These are phyloP conservation scores for Clostera curtula DNA, from an alignment of 2,888 invertebrate genomes.

Conservation along the genomic window DNA sequence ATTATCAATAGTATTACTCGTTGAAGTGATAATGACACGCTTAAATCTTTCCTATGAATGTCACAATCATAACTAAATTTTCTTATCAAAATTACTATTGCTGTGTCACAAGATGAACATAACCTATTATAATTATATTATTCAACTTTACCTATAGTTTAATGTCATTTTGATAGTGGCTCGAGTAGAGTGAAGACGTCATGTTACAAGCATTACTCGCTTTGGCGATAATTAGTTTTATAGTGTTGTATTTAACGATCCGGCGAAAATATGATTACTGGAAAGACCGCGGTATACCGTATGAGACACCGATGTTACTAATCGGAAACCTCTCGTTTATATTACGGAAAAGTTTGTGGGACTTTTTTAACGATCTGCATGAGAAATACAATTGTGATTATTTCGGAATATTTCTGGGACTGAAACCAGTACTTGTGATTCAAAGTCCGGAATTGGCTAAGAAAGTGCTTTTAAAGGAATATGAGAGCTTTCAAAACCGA, in stretches of 20 bases:
- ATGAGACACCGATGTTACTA: slow-evolving; percentile 34
- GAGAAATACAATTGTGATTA: slow-evolving; percentile 35
- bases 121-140: too few species aligned
- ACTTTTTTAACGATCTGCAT: slow-evolving; percentile 34
- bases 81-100: too few species aligned
- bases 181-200: too few species aligned
- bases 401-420: slow-evolving; percentile 44
- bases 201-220: slow-evolving; percentile 19
- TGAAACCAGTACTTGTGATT: slow-evolving; percentile 41
- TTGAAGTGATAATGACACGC: too few species aligned
- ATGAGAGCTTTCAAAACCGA: slow-evolving; percentile 44
- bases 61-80: too few species aligned
- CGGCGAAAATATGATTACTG: slow-evolving; percentile 44
- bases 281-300: slow-evolving; percentile 43
- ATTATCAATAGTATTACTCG: too few species aligned
- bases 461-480: slow-evolving; percentile 39
- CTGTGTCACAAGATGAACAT: too few species aligned
- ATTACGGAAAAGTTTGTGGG: slow-evolving; percentile 43
- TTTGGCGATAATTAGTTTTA: slow-evolving; percentile 20
- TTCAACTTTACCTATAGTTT: too few species aligned
- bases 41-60: too few species aligned
- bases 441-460: slow-evolving; percentile 46
- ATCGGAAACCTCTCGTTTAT: slow-evolving; percentile 44
- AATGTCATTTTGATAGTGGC: too few species aligned
- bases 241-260: slow-evolving; percentile 29